These are phyloP conservation scores for Pollenia labialis DNA, from an alignment of 2,888 invertebrate species.

Conservation along the genomic window DNA sequence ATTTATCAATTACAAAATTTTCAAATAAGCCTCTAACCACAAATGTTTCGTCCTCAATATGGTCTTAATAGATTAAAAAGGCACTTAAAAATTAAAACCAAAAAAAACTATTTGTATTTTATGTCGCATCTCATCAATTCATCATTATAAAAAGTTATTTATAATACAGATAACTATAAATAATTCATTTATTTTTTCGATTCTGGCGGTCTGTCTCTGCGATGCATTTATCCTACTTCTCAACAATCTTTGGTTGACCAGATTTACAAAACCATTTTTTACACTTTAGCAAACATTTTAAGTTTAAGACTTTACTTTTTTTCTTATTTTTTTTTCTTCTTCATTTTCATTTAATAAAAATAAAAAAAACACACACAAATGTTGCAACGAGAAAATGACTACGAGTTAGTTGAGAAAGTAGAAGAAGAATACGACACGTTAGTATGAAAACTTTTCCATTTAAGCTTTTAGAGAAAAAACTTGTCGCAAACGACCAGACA, in stretches of 20 bases:
- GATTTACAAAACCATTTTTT: constrained; percentile 70
- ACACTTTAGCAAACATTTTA: constrained; percentile 71
- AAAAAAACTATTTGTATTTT: constrained; percentile 30
- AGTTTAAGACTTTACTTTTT: constrained; percentile 1
- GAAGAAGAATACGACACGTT: not conserved
- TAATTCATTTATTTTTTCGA: constrained; percentile 27
- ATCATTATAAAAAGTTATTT: constrained; percentile 18
- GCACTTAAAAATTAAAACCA: constrained; percentile 44
- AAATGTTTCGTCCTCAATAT: not conserved
- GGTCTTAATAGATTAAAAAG: constrained; percentile 7
- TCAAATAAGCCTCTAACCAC: not conserved
- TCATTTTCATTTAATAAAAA: constrained; percentile 24
- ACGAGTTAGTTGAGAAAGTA: not conserved
- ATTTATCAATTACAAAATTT: constrained; percentile 9
- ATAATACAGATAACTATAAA: constrained; percentile 20
- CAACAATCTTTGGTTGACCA: constrained; percentile 68
- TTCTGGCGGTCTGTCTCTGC: not conserved
- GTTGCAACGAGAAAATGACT: constrained; percentile 14
- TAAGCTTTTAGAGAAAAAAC: constrained; percentile 58
- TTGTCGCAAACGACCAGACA: constrained; percentile 64
- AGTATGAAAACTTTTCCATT: constrained; percentile 56
- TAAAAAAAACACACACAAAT: not conserved
- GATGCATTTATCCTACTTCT: constrained; percentile 64
- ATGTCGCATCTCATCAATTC: constrained; percentile 16
- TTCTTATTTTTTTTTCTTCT: constrained; percentile 33